phyloP scores from a whole-genome alignment of 2,797 vertebrate genomes.

The Sebastes oblongus region DNA sequence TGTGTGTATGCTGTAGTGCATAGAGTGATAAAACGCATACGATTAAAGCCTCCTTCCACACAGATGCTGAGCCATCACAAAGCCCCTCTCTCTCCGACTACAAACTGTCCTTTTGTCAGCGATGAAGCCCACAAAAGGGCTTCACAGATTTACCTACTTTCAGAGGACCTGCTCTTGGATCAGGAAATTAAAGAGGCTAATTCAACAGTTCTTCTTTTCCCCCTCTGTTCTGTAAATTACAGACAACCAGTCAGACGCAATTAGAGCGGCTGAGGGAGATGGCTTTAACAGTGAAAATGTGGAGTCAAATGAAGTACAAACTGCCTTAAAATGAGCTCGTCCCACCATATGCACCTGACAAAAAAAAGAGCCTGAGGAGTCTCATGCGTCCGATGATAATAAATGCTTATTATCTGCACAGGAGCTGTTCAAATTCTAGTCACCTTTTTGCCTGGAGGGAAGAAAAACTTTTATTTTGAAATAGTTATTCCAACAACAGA shows the following conservation, averaged over 20 bases:
- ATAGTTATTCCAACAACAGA: background rate
- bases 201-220: slow-evolving; percentile 47
- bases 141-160: slow-evolving; percentile 46
- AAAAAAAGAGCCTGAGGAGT: background rate
- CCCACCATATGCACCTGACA: background rate
- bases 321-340: slow-evolving; percentile 37
- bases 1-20: background rate
- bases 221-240: slow-evolving; percentile 45
- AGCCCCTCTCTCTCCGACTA: slow-evolving; percentile 31
- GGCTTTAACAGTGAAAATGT: slow-evolving; percentile 14
- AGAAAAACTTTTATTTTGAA: background rate
- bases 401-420: background rate
- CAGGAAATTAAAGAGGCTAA: slow-evolving; percentile 44
- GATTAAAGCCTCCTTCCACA: slow-evolving; percentile 24
- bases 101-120: slow-evolving; percentile 54
- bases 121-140: slow-evolving; percentile 40
- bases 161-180: slow-evolving; percentile 51
- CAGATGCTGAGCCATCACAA: slow-evolving; percentile 44
- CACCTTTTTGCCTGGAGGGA: background rate
- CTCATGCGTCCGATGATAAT: background rate
- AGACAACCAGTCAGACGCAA: slow-evolving; percentile 33
- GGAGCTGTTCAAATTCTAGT: background rate
- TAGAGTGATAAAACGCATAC: background rate
- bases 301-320: slow-evolving; percentile 36
- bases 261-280: slow-evolving; percentile 31